Percentiles rank a stretch among this genome's conserved stretches.
Evolutionary conservation across 2,888 invertebrate species (phyloP).

Genomic region (Tinea pellionella): DNA sequence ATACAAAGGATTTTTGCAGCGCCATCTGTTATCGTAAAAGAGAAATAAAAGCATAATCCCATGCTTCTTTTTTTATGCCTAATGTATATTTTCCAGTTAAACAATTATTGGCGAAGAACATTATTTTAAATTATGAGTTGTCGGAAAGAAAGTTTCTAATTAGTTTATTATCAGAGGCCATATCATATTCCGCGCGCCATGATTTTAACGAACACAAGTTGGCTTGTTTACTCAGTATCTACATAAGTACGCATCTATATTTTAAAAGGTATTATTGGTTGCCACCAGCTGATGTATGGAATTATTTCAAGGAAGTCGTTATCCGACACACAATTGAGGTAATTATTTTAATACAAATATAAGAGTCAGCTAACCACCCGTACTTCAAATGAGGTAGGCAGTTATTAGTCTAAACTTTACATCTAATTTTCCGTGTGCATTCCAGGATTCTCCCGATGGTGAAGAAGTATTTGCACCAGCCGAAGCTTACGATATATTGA

Average conservation of each 20-base stretch:
- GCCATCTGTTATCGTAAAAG: not conserved
- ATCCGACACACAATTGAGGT: constrained; percentile 54
- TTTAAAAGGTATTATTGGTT: constrained; percentile 55
- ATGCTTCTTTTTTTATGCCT: not conserved
- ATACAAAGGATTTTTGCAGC: not conserved
- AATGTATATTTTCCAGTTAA: constrained; percentile 23
- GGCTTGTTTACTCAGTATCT: constrained; percentile 41
- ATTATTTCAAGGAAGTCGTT: constrained; percentile 48
- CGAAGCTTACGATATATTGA: constrained; percentile 51
- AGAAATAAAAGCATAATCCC: no score
- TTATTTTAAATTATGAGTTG: constrained; percentile 35
- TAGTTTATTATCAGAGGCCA: constrained; percentile 33
- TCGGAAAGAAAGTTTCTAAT: constrained; percentile 41
- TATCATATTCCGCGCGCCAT: constrained; percentile 46
- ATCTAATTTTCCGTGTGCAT: no score
- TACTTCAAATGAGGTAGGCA: no score
- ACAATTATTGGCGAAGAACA: constrained; percentile 38
- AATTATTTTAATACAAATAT: no score
- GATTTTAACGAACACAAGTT: constrained; percentile 40
- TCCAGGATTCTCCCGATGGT: constrained; percentile 49
- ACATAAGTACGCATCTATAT: constrained; percentile 38
- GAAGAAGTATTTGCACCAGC: constrained; percentile 46
- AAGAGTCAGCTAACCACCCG: no score
- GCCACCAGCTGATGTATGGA: constrained; percentile 39
- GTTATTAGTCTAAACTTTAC: no score